Conservation (phyloP, 2,797 vertebrate species). For the Cheirogaleus major region DNA sequence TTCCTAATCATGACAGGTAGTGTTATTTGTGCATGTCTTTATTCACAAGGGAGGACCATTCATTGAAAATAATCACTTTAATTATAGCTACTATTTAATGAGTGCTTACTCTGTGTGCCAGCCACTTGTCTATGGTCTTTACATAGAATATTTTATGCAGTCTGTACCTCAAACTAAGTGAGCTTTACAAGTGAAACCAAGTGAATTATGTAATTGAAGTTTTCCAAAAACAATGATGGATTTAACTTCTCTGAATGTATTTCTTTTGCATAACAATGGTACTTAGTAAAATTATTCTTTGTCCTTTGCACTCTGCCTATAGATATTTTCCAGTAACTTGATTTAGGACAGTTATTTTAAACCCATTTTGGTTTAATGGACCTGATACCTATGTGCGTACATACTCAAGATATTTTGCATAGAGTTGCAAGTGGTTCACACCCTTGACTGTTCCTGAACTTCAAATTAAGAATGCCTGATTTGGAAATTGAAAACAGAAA, state of each 20-base stretch:
- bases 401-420: not conserved
- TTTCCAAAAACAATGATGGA: not conserved
- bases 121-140: not conserved
- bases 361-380: not conserved
- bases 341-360: constrained; percentile 5
- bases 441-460: not conserved
- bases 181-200: not conserved
- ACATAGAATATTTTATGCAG: not conserved
- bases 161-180: not conserved
- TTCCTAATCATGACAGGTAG: constrained; percentile 23
- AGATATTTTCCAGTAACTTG: constrained; percentile 34
- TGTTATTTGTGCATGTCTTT: not conserved
- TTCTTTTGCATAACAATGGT: constrained; percentile 7
- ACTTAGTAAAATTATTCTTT: constrained; percentile 36
- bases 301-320: not conserved
- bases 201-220: constrained; percentile 16
- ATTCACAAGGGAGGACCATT: not conserved
- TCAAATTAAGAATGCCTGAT: constrained; percentile 25
- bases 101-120: not conserved
- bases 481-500: constrained; percentile 28
- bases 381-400: not conserved
- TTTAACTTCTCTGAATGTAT: constrained; percentile 41
- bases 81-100: not conserved
- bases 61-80: not conserved
- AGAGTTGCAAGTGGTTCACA: not conserved